phyloP scores from a whole-genome alignment of 1,140 invertebrate species.

The Armadillidium nasatum region DNA sequence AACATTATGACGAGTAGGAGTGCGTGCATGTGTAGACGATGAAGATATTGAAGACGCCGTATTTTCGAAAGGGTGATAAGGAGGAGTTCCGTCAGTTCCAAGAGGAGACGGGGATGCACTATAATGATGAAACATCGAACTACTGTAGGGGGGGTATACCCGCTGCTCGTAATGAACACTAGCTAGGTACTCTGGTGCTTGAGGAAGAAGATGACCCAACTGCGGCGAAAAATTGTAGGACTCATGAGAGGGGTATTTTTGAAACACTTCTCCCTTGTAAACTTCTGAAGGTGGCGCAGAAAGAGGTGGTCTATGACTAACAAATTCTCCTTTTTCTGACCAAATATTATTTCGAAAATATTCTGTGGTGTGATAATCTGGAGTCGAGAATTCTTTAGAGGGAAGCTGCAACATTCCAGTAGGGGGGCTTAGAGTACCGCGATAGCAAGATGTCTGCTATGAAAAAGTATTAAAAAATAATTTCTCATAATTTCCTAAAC shows the following conservation, averaged over 20 bases:
- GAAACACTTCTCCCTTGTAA: constrained; percentile 37
- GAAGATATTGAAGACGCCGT: constrained; percentile 46
- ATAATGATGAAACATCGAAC: constrained; percentile 46
- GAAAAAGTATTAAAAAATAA: no score
- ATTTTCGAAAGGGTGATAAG: constrained; percentile 59
- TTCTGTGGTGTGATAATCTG: not conserved
- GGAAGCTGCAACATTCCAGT: not conserved
- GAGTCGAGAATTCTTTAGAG: constrained; percentile 3
- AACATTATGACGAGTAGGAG: constrained; percentile 46
- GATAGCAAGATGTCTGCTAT: not conserved
- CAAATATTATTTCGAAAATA: not conserved
- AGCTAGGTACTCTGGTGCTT: constrained; percentile 55
- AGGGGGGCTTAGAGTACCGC: not conserved
- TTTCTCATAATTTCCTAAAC: no score
- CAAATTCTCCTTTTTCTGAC: not conserved
- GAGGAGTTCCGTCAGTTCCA: not conserved
- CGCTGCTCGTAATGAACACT: constrained; percentile 45
- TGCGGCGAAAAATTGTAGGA: constrained; percentile 27
- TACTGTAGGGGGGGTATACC: constrained; percentile 46
- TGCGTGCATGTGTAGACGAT: constrained; percentile 46
- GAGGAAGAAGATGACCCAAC: constrained; percentile 52
- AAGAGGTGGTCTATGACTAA: constrained; percentile 23
- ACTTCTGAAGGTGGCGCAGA: constrained; percentile 37
- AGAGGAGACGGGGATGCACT: constrained; percentile 23
- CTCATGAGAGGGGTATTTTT: constrained; percentile 28